Evolutionary conservation across 2,797 vertebrate genomes (phyloP).

Genomic region (Myiotriccus ornatus): DNA sequence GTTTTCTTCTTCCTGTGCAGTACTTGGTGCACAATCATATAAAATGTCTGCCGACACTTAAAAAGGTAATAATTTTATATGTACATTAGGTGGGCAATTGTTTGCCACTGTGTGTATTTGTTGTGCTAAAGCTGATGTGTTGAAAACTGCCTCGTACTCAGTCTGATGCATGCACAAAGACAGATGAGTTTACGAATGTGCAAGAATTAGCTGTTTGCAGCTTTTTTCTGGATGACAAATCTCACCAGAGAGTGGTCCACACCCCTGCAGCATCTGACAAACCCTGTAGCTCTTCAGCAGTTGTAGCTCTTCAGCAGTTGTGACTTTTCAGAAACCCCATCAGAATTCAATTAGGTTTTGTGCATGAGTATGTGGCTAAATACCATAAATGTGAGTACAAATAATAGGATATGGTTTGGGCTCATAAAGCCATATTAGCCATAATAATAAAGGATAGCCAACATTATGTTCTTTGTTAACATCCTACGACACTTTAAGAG

Average conservation of each 20-base stretch:
- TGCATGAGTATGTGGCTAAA: not conserved
- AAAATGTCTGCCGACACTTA: not conserved
- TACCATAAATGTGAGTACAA: not conserved
- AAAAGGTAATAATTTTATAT: not conserved
- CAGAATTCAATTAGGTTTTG: conserved; percentile 21
- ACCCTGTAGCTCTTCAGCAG: not conserved
- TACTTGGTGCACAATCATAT: rapidly evolving
- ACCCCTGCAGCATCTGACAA: conserved; percentile 3
- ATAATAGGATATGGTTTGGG: not conserved
- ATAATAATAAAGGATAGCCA: not conserved
- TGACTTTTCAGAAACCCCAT: not conserved
- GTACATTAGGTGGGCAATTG: not conserved
- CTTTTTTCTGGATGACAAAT: not conserved
- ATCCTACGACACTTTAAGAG: not conserved
- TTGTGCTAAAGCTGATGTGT: not conserved
- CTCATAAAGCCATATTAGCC: not conserved
- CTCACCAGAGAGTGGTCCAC: not conserved
- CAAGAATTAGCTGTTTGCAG: not conserved
- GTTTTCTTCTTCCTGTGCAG: not conserved
- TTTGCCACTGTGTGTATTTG: not conserved
- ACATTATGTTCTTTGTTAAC: not conserved
- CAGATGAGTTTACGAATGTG: not conserved
- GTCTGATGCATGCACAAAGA: rapidly evolving
- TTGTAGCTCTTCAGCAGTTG: conserved; percentile 1
- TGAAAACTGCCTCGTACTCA: not conserved